A percentile compares a stretch with the other conserved stretches of the same genome.
phyloP scores from a whole-genome alignment of 2,888 invertebrate genomes.

The Agrypnus murinus region DNA sequence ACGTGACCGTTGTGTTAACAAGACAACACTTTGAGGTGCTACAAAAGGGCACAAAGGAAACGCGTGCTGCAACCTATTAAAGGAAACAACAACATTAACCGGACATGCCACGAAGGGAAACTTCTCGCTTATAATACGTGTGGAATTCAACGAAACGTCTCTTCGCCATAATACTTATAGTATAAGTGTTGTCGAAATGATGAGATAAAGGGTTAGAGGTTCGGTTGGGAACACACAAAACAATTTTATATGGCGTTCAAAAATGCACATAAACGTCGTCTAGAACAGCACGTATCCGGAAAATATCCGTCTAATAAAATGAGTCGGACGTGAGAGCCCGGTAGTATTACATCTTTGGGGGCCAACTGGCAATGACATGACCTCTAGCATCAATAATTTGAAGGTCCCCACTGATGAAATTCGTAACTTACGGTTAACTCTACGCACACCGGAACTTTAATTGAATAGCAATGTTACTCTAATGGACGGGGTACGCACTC shows the following conservation, averaged over 20 bases:
- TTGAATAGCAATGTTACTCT: conserved; percentile 29
- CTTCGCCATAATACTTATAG: not conserved
- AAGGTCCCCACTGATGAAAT: conserved; percentile 20
- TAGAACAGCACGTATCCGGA: conserved; percentile 20
- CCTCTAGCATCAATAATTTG: conserved; percentile 27
- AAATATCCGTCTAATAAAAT: conserved; percentile 31
- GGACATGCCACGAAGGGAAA: conserved; percentile 15
- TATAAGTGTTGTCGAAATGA: too few species aligned
- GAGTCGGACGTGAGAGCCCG: conserved; percentile 14
- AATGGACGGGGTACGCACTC: conserved; percentile 2
- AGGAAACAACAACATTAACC: conserved; percentile 9
- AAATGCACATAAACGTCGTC: conserved; percentile 26
- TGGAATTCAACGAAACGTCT: conserved; percentile 3
- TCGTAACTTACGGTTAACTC: conserved; percentile 30
- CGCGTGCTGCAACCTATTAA: conserved; percentile 23
- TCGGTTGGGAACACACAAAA: too few species aligned
- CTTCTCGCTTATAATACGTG: not conserved
- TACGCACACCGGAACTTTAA: conserved; percentile 23
- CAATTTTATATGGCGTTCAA: conserved; percentile 14
- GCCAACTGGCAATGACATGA: conserved; percentile 16
- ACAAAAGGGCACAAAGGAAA: conserved; percentile 10
- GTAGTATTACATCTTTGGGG: conserved; percentile 20
- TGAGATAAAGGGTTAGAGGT: too few species aligned
- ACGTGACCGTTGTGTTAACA: conserved; percentile 20
- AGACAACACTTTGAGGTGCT: conserved; percentile 3